Base-by-base conservation (phyloP, 1,140 invertebrate species). In the Drosophila novamexicana region DNA sequence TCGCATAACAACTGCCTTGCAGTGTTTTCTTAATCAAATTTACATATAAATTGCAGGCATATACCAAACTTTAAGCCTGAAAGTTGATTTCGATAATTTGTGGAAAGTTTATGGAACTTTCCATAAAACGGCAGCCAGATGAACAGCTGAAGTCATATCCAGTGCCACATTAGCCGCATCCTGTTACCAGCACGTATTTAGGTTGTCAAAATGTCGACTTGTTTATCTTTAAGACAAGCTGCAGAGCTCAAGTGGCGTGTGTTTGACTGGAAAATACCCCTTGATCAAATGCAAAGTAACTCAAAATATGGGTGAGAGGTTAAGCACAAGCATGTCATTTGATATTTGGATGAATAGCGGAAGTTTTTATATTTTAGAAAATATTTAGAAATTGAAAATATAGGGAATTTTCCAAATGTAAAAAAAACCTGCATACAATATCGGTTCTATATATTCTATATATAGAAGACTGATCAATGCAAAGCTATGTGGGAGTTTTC, bases 1-100 rank as follows among this genome's bases (percentile, higher is more conserved):
- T 14, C 7, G 44, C n/a, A 34, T 7, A 12, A 34, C 29, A 45
- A 44, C 50, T 42, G 74, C 61, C 72, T 71, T 29, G 53, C 75
- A 74, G 83, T 77, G 56, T 81, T 81, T 67, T 56, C 75, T 88
- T 88, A 88, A 86, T 88, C 75, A 86, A 88, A 86, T 86, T 86
- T 86, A 83, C 83, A 86, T 86, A 86, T 82, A 86, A 86, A 86
- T 86, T 86, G 82, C 82, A 86, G 83, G 68, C 77, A 49, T 45
- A 63, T 69, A 70, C 63, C 71, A 64, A 76, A 77, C 68, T 81
- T 76, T 63, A 86, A 81, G 78, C 22, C 77, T 66, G 68, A 84
- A 83, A 84, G 81, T 86, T 86, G 82, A 88, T 86, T 86, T 86
- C 82, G 83, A 86, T 86, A 88, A 86, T 86, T 88, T 86, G 82